phyloP scores from a whole-genome alignment of 2,888 invertebrate genomes.

The Agrotis clavis region DNA sequence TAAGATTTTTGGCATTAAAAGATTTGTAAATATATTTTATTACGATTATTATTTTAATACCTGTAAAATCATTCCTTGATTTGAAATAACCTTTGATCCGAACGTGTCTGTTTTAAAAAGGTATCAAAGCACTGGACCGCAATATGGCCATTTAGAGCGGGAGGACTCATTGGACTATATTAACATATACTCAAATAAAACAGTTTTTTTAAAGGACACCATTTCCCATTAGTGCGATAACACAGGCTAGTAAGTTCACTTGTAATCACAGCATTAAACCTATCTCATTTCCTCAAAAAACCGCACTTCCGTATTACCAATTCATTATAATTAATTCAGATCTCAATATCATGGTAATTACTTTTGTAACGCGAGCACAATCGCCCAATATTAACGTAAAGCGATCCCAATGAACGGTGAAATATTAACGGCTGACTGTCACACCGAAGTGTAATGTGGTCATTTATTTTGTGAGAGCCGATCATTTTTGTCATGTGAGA shows the following conservation, averaged over 20 bases:
- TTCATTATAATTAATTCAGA: conserved; percentile 13
- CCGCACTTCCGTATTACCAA: background rate
- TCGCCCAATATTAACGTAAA: conserved; percentile 53
- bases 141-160: too few relatives aligned
- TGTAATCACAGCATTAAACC: background rate
- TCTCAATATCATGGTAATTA: conserved; percentile 40
- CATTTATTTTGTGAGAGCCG: conserved; percentile 6
- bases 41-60: too few relatives aligned
- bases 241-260: too few relatives aligned
- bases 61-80: background rate
- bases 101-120: background rate
- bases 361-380: conserved; percentile 44
- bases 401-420: conserved; percentile 81
- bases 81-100: background rate
- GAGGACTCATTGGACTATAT: too few relatives aligned
- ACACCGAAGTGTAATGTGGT: conserved; percentile 72
- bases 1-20: too few relatives aligned
- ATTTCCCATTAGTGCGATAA: too few relatives aligned
- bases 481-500: background rate
- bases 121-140: background rate
- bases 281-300: background rate
- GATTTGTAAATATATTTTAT: too few relatives aligned
- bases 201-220: too few relatives aligned
- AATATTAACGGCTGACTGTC: conserved; percentile 67
- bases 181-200: too few relatives aligned